phyloP scores from a whole-genome alignment of 2,888 invertebrate species.

The Lithophane ornitopus region DNA sequence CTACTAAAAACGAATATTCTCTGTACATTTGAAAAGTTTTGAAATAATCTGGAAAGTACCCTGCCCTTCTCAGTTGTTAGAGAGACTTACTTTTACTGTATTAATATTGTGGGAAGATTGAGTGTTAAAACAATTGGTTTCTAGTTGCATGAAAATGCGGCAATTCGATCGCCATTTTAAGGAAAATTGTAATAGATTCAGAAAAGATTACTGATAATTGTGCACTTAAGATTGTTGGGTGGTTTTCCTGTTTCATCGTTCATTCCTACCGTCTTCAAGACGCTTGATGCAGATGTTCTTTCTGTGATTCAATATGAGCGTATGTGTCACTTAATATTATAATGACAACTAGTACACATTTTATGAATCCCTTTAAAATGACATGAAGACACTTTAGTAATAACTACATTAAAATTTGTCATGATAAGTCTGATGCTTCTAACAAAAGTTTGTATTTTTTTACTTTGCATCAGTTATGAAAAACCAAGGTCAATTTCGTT shows the following conservation, averaged over 20 bases:
- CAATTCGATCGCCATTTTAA: not conserved
- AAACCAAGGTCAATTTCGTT: slow-evolving; percentile 16
- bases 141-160: not conserved
- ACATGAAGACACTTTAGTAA: too few relatives aligned
- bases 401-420: not conserved
- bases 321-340: not conserved
- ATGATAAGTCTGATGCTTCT: not conserved
- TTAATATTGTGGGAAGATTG: not conserved
- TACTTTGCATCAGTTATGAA: not conserved
- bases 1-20: not conserved
- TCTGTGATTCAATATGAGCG: slow-evolving; percentile 2
- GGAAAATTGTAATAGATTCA: slow-evolving; percentile 13
- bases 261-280: not conserved
- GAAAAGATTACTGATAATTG: not conserved
- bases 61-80: too few relatives aligned
- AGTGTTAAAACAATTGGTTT: slow-evolving; percentile 1
- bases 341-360: not conserved
- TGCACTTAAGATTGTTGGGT: slow-evolving; percentile 14
- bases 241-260: slow-evolving; percentile 21
- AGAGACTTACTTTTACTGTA: not conserved
- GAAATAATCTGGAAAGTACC: not conserved
- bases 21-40: not conserved
- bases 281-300: not conserved
- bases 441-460: not conserved
- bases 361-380: not conserved